Evolutionary conservation across 2,797 vertebrate species (phyloP).

Genomic region (Tenualosa ilisha): DNA sequence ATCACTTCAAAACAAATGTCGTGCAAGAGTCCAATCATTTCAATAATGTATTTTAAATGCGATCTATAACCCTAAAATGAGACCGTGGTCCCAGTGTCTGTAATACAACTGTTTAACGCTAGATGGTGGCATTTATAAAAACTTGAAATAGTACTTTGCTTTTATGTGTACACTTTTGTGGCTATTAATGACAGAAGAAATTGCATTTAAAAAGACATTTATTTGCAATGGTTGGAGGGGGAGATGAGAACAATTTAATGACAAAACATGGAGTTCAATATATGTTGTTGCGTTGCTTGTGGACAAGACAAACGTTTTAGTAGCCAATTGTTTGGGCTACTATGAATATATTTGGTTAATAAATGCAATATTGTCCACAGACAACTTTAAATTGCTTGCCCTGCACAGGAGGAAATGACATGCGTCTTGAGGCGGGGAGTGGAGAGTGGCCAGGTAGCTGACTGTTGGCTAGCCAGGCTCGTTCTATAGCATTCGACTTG

Average conservation of each 20-base stretch:
- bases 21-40: background rate
- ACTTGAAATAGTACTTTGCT: background rate
- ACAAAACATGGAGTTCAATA: background rate
- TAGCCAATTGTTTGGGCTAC: background rate
- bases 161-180: background rate
- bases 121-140: background rate
- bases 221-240: background rate
- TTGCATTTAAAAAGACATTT: background rate
- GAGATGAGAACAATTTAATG: background rate
- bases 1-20: background rate
- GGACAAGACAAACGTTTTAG: background rate
- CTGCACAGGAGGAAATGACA: conserved; percentile 57
- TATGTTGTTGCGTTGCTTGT: background rate
- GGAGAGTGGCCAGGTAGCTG: conserved; percentile 29
- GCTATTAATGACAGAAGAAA: background rate
- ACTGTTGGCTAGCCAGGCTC: conserved; percentile 5
- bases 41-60: background rate
- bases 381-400: background rate
- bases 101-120: background rate
- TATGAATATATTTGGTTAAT: background rate
- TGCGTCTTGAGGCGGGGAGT: conserved; percentile 28
- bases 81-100: background rate
- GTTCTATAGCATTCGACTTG: conserved; percentile 18
- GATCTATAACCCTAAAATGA: background rate
- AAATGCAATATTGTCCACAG: background rate